Percentiles rank a stretch among this genome's conserved stretches.
Conservation (phyloP, 2,797 vertebrate genomes). For the Mus spretus region DNA sequence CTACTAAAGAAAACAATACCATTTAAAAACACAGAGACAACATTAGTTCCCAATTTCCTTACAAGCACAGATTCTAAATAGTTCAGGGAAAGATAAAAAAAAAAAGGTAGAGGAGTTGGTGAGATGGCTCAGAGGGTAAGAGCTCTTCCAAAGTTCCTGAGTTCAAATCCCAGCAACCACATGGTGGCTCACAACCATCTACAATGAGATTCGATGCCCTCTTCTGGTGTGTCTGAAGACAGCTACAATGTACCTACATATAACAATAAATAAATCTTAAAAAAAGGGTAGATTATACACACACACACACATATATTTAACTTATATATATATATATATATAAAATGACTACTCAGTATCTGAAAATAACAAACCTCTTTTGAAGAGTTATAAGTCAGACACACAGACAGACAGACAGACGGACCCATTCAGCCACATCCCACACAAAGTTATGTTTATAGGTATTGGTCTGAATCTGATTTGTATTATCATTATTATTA, state of each 20-base stretch:
- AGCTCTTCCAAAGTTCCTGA: no score
- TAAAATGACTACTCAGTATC: not conserved
- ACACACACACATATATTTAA: no score
- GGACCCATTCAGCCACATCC: not conserved
- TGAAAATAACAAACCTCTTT: not conserved
- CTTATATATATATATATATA: accelerated
- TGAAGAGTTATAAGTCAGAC: not conserved
- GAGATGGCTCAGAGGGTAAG: no score
- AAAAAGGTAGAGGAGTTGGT: not conserved
- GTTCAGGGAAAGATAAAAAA: conserved; percentile 15
- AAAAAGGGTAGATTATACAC: no score
- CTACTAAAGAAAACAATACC: conserved; percentile 34
- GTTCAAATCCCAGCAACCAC: no score
- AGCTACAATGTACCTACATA: no score
- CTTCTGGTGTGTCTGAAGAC: no score
- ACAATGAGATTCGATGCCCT: no score
- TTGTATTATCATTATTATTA: not conserved
- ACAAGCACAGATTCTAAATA: conserved; percentile 52
- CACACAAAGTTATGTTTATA: conserved; percentile 10
- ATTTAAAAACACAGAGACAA: not conserved
- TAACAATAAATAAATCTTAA: no score
- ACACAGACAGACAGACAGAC: not conserved
- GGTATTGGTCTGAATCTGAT: not conserved
- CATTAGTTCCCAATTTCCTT: conserved; percentile 33
- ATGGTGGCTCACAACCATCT: no score